Conservation (phyloP, 64 coral and sea anemone genomes). For the Anthopleura sola region DNA sequence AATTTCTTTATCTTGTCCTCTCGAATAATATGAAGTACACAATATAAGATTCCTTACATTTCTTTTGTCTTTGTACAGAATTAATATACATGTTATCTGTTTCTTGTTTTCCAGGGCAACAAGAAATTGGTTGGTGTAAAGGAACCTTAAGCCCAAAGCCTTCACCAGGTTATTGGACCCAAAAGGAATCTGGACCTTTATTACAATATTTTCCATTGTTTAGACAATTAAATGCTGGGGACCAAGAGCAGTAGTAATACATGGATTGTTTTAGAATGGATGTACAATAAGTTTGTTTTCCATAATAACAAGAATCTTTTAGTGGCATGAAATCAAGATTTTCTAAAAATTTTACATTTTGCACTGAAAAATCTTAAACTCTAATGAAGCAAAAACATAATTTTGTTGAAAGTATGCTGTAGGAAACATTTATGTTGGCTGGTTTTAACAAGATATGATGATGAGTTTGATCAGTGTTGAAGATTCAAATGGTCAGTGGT, state of each 20-base stretch:
- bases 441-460: no score
- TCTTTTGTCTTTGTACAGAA: no score
- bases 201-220: constrained; percentile 1
- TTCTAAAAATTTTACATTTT: not conserved
- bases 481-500: no score
- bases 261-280: constrained; percentile 7
- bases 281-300: not conserved
- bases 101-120: constrained; percentile 19
- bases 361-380: no score
- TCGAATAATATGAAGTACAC: no score
- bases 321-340: not conserved
- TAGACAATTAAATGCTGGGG: not conserved
- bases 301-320: not conserved
- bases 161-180: not conserved
- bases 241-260: not conserved
- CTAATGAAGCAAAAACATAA: no score
- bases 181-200: not conserved
- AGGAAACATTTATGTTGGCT: no score
- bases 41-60: no score
- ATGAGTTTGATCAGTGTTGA: no score
- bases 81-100: no score
- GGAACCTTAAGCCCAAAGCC: not conserved
- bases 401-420: no score
- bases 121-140: constrained; percentile 25
- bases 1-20: no score